A percentile compares a stretch with the other conserved stretches of the same genome.
These are phyloP conservation scores for Lepus europaeus DNA, from an alignment of 2,113 vertebrate genomes.

Conservation along the genomic window DNA sequence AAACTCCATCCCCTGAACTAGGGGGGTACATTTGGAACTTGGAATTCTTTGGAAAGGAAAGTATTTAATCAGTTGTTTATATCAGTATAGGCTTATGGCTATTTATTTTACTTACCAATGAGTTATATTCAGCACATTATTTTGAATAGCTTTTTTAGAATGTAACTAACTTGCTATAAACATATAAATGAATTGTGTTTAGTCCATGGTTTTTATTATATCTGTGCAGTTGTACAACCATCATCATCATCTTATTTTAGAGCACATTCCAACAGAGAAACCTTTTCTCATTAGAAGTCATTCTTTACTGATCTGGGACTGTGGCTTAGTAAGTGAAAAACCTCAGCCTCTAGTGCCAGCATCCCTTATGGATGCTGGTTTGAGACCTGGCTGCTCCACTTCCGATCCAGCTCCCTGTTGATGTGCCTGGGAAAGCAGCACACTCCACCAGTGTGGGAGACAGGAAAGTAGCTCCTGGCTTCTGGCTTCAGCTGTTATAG, in stretches of 20 bases:
- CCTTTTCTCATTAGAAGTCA: too few relatives aligned
- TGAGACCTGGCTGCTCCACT: too few relatives aligned
- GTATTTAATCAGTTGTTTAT: background rate
- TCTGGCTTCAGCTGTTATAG: too few relatives aligned
- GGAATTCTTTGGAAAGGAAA: background rate
- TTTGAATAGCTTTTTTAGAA: background rate
- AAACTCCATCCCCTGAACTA: background rate
- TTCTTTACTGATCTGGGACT: too few relatives aligned
- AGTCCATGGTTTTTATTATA: background rate
- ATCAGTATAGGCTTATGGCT: background rate
- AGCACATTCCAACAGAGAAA: background rate
- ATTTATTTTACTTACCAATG: background rate
- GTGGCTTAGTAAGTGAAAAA: too few relatives aligned
- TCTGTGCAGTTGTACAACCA: background rate
- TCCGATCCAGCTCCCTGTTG: too few relatives aligned
- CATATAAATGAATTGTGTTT: background rate
- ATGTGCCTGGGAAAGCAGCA: too few relatives aligned
- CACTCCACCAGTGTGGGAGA: too few relatives aligned
- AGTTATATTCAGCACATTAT: background rate
- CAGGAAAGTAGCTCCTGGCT: too few relatives aligned
- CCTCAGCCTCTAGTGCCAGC: too few relatives aligned
- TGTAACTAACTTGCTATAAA: background rate
- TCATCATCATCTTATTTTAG: background rate
- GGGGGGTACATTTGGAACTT: background rate
- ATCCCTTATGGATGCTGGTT: too few relatives aligned